Conservation (phyloP, 2,113 vertebrate genomes). For the Ctenomys sociabilis region DNA sequence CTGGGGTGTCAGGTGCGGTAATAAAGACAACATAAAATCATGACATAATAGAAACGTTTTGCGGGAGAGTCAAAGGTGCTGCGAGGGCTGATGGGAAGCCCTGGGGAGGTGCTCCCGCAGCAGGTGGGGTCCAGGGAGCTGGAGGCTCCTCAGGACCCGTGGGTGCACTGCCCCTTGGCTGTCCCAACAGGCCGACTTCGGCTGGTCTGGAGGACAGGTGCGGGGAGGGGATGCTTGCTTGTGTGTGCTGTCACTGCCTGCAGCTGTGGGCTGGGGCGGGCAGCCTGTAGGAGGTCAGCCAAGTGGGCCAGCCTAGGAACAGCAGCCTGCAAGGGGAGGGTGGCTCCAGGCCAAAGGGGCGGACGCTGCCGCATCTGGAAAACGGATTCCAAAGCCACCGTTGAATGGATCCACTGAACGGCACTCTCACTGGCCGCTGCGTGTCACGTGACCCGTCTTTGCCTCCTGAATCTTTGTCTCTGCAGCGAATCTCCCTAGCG, state of each 20-base stretch:
- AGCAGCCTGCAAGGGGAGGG: not conserved
- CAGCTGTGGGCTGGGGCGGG: not conserved
- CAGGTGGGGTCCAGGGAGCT: not conserved
- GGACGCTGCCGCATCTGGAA: not conserved
- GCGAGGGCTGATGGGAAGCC: not conserved
- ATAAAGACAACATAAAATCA: not conserved
- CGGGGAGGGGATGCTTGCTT: not conserved
- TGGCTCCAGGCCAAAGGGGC: not conserved
- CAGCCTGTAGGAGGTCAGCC: not conserved
- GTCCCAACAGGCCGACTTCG: not conserved
- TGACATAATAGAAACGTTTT: not conserved
- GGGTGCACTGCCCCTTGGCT: not conserved
- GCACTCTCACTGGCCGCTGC: not conserved
- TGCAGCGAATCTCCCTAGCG: not conserved
- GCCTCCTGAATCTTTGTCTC: not conserved
- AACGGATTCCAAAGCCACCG: not conserved
- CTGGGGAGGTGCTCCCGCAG: not conserved
- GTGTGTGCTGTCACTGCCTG: not conserved
- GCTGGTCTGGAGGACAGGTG: not conserved
- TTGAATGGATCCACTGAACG: not conserved
- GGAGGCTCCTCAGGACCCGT: accelerated
- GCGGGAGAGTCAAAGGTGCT: not conserved
- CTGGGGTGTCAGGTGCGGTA: not conserved
- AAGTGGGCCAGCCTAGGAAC: not conserved
- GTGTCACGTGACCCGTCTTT: too few species aligned